Evolutionary conservation across 1,140 invertebrate species (phyloP).

Genomic region (Tetramorium simillimum): DNA sequence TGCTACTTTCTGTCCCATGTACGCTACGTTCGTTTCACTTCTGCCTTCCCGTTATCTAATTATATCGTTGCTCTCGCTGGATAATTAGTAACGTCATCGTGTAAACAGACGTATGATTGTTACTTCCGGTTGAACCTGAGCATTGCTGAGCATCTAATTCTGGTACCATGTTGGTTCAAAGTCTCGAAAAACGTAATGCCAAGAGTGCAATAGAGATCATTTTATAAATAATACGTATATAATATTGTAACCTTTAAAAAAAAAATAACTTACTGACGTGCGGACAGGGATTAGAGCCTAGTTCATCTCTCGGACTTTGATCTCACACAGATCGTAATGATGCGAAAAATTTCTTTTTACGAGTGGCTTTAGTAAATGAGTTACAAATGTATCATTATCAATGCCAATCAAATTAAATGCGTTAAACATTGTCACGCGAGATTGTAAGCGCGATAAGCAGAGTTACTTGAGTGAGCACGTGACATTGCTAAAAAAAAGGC

Average conservation of each 20-base stretch:
- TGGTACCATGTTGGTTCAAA: not conserved
- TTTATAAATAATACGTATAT: conserved; percentile 29
- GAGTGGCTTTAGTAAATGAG: not conserved
- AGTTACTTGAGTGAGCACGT: no score
- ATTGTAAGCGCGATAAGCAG: not conserved
- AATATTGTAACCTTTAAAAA: not conserved
- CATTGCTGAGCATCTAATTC: not conserved
- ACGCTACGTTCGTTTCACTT: not conserved
- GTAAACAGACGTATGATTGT: not conserved
- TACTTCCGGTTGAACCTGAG: not conserved
- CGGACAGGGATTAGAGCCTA: not conserved
- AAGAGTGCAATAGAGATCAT: not conserved
- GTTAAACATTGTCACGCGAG: not conserved
- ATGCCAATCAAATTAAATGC: not conserved
- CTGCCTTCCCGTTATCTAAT: no score
- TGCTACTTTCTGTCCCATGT: not conserved
- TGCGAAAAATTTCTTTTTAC: not conserved
- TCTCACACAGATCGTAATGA: not conserved
- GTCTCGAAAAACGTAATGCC: not conserved
- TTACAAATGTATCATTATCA: not conserved
- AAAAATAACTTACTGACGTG: not conserved
- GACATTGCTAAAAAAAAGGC: not conserved
- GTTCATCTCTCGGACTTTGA: not conserved
- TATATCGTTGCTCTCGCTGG: no score
- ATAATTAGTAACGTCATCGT: not conserved